Evolutionary conservation across 2,888 invertebrate species (phyloP).

Genomic region (Caenorhabditis zanzibari): DNA sequence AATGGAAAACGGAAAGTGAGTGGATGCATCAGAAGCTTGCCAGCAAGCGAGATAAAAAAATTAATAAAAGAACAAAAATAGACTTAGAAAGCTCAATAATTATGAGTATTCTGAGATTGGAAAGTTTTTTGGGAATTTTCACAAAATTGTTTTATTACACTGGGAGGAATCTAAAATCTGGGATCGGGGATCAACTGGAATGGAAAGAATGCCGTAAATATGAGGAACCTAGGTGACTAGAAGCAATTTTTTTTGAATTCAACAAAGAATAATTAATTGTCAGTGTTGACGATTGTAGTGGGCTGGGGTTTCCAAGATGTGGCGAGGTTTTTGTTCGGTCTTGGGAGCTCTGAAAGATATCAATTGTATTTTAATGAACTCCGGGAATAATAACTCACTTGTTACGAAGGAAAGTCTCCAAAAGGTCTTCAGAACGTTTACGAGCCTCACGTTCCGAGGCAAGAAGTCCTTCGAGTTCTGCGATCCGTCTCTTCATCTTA

Average conservation of each 20-base stretch:
- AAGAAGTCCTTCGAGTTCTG: constrained; percentile 49
- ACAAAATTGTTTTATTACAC: constrained; percentile 2
- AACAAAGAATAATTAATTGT: not conserved
- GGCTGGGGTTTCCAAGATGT: constrained; percentile 10
- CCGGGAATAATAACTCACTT: constrained; percentile 14
- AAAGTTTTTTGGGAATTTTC: not conserved
- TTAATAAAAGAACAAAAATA: not conserved
- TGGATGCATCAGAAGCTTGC: constrained; percentile 16
- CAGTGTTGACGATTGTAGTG: constrained; percentile 23
- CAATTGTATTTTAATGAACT: too few relatives aligned
- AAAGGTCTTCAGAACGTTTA: constrained; percentile 25
- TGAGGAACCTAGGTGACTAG: constrained; percentile 28
- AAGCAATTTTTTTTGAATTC: not conserved
- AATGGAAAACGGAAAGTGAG: constrained; percentile 8
- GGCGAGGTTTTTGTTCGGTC: constrained; percentile 2
- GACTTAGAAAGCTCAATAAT: not conserved
- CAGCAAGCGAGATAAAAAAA: constrained; percentile 6
- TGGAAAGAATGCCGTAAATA: constrained; percentile 10
- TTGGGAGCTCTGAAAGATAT: constrained; percentile 12
- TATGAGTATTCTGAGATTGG: not conserved
- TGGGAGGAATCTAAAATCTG: not conserved
- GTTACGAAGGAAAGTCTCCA: constrained; percentile 36
- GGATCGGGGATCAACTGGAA: constrained; percentile 5
- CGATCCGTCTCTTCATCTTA: constrained; percentile 44
- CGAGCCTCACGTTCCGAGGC: constrained; percentile 48